Evolutionary conservation across 2,797 vertebrate genomes (phyloP), one percentile per base, ranked within the genome.

Genomic region (Sebastes itinus): DNA sequence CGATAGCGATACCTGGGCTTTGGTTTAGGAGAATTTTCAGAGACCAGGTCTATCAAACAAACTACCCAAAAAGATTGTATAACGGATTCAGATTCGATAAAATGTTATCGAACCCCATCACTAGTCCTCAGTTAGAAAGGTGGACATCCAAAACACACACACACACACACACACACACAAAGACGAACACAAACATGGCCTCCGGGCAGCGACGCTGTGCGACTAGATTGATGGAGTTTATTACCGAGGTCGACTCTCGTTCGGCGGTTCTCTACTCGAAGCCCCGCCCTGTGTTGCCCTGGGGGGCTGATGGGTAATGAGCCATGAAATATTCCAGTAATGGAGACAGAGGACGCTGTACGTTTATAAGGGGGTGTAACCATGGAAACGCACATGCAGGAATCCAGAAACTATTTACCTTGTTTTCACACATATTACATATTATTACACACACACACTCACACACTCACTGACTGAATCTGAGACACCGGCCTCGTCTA

Each of bases 281-380:
- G 71, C 81, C 54, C 70, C 30, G 14, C 75, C 82, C 80, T 56
- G 60, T 78, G 67, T 59, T 70, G 32, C 69, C 82, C 87, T n/a
- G 13, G 65, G 62, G 86, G 74, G 75, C 55, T 66, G 73, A 79
- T 83, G 87, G 86, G 85, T 90, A 91, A 91, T 90, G 90, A 85
- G 49, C 74, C 75, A 59, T 90, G 81, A 91, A 87, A 90, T 88
- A 89, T 93, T 88, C 79, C 79, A 72, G 85, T 90, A 86, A 91
- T 87, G 75, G 84, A 90, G 86, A 89, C 60, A 7, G 69, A 86
- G 62, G 85, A 81, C 10, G 25, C 42, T 16, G 66, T 67, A 70
- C 1, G 22, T 72, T 73, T 77, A 22, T 28, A 14, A 38, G 16
- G 49, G 56, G 58, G n/a, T 28, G 88, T 87, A 38, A 60, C 72